Conservation (phyloP, 2,113 vertebrate genomes). For the Oceanites oceanicus region DNA sequence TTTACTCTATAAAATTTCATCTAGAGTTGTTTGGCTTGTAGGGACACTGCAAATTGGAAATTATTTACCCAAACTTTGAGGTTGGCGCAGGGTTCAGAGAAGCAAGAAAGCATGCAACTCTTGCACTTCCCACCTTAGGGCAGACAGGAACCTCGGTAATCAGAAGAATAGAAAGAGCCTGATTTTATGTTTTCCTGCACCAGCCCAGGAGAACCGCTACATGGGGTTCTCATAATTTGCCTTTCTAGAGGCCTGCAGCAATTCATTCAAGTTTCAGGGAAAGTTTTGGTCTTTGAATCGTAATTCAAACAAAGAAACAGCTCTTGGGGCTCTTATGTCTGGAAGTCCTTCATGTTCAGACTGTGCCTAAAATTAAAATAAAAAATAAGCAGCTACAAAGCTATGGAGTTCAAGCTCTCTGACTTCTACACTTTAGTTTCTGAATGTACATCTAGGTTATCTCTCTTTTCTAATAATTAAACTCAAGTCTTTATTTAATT, state of each 20-base stretch:
- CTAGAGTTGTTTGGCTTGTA: neutral
- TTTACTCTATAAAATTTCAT: neutral
- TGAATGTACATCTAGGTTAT: neutral
- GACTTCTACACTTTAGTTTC: neutral
- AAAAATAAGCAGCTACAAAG: neutral
- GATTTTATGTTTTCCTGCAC: neutral
- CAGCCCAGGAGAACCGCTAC: neutral
- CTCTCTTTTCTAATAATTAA: neutral
- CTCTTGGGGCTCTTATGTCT: neutral
- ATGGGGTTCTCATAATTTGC: neutral
- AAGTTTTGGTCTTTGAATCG: neutral
- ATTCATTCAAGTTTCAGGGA: neutral
- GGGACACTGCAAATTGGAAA: neutral
- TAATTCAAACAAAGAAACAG: neutral
- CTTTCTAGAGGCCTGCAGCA: neutral
- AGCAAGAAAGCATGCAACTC: neutral
- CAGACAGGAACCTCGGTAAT: neutral
- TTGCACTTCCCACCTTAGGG: neutral
- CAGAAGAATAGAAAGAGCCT: neutral
- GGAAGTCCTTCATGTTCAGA: neutral
- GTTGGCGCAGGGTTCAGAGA: neutral
- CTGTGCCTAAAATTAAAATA: neutral
- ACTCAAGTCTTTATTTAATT: neutral
- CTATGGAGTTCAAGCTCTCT: neutral
- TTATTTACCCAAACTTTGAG: neutral